phyloP scores from a whole-genome alignment of 2,797 vertebrate species.

The Amazona finschi region DNA sequence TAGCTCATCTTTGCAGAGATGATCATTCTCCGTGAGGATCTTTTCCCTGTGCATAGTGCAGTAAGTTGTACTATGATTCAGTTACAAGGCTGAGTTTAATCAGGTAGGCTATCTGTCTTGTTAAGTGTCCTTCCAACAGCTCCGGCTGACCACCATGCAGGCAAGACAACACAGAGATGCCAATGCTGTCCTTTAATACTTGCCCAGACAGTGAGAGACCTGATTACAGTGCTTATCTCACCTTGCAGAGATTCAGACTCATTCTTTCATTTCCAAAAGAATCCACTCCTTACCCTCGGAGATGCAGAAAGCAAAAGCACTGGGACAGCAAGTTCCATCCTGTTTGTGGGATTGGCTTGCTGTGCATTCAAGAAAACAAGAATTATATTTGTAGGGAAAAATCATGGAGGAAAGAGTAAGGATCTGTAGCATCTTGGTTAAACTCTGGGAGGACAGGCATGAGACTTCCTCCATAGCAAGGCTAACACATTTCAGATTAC shows the following conservation, averaged over 20 bases:
- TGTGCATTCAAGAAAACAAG: background rate
- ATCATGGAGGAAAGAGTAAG: background rate
- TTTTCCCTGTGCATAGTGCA: background rate
- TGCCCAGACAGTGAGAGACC: background rate
- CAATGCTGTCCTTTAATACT: background rate
- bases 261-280: background rate
- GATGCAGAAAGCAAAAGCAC: background rate
- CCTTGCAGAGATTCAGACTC: background rate
- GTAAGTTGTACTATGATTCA: background rate
- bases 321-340: background rate
- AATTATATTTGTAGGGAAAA: background rate
- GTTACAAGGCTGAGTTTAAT: background rate
- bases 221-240: background rate
- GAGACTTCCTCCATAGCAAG: background rate
- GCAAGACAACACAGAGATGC: background rate
- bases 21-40: too few relatives aligned
- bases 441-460: background rate
- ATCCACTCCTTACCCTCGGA: accelerated
- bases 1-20: background rate
- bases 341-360: background rate
- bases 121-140: background rate
- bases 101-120: background rate
- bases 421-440: background rate
- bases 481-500: background rate
- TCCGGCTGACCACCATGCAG: background rate